A percentile compares a stretch with the other conserved stretches of the same genome.
phyloP scores from a whole-genome alignment of 1,140 invertebrate species.

The Drosophila kikkawai region DNA sequence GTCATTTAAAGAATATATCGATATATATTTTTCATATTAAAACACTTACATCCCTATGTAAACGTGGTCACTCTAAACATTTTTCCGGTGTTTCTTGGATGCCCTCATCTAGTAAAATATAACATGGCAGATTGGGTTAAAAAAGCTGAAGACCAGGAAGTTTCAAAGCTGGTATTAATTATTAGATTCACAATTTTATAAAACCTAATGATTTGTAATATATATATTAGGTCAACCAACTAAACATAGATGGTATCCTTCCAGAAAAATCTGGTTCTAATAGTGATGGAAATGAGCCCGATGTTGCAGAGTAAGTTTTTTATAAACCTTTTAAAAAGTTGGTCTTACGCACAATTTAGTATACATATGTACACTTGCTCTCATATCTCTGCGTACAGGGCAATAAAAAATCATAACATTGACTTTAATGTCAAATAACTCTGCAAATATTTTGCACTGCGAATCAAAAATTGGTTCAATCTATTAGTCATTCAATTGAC shows the following conservation, averaged over 20 bases:
- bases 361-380: no score
- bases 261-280: constrained; percentile 5
- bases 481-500: no score
- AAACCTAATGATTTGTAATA: background rate
- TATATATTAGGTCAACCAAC: constrained; percentile 47
- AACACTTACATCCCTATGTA: background rate
- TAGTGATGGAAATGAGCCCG: constrained; percentile 48
- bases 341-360: no score
- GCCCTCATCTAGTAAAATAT: no score
- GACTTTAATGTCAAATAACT: no score
- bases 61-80: background rate
- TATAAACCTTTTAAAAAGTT: background rate
- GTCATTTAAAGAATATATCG: background rate
- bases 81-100: background rate
- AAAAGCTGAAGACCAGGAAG: constrained; percentile 79
- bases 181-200: background rate
- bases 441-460: no score
- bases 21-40: background rate
- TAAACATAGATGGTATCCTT: constrained; percentile 29
- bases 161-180: constrained; percentile 65
- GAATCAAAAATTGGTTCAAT: no score
- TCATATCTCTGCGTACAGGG: no score
- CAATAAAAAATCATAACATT: no score
- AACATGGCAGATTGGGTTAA: constrained; percentile 77
- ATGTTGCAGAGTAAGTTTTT: constrained; percentile 62